These are phyloP conservation scores for Bombus cullumanus DNA, from an alignment of 1,140 invertebrate species.

Conservation along the genomic window DNA sequence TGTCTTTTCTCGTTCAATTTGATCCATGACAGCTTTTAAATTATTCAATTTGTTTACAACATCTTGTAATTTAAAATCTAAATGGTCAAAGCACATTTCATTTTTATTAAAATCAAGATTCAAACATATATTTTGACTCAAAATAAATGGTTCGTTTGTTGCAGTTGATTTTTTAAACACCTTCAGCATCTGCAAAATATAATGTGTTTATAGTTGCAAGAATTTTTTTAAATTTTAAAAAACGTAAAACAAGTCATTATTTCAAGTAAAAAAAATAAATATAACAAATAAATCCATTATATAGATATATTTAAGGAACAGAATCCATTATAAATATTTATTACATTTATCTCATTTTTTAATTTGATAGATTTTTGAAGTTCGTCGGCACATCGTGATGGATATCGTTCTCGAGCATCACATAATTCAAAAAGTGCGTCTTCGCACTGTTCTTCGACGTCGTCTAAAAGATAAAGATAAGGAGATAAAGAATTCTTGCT, in stretches of 20 bases:
- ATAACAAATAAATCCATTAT: neutral
- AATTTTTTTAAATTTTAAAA: neutral
- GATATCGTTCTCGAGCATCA: constrained; percentile 71
- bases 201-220: neutral
- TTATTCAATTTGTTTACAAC: constrained; percentile 65
- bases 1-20: constrained; percentile 64
- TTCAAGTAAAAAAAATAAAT: neutral
- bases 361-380: constrained; percentile 65
- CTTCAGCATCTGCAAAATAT: constrained; percentile 50
- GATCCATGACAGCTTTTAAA: constrained; percentile 57
- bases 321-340: neutral
- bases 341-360: constrained; percentile 67
- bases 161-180: neutral
- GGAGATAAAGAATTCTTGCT: neutral
- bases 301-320: neutral
- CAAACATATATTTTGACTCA: constrained; percentile 32
- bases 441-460: constrained; percentile 72
- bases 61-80: constrained; percentile 46
- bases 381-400: constrained; percentile 67
- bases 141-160: neutral
- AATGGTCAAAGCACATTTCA: constrained; percentile 10
- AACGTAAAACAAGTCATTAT: neutral
- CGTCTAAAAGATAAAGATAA: constrained; percentile 45
- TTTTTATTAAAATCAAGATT: constrained; percentile 25
- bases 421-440: constrained; percentile 72